Conservation (phyloP, 2,888 invertebrate species). For the Leucophenga montana region DNA sequence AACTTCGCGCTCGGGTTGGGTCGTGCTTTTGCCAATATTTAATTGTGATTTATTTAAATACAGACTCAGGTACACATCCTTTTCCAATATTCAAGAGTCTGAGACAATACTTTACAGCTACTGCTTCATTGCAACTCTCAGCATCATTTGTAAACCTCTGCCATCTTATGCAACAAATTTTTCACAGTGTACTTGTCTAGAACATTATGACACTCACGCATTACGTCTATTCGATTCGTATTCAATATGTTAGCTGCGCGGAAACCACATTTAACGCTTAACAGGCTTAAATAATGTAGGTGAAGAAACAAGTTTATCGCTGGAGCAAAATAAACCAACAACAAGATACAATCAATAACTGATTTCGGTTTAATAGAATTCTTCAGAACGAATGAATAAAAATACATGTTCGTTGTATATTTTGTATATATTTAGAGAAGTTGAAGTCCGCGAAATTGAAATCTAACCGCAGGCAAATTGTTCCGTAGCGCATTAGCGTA, state of each 20-base stretch:
- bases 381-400: background rate
- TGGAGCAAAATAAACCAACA: background rate
- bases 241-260: constrained; percentile 1
- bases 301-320: constrained; percentile 24
- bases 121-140: too few species aligned
- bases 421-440: background rate
- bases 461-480: constrained; percentile 20
- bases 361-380: constrained; percentile 21
- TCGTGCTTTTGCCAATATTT: too few species aligned
- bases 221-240: background rate
- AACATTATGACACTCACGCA: constrained; percentile 26
- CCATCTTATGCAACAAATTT: too few species aligned
- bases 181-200: constrained; percentile 22
- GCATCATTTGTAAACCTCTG: constrained; percentile 43
- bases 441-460: background rate
- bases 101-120: too few species aligned
- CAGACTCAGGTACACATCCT: too few species aligned
- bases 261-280: constrained; percentile 30
- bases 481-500: constrained; percentile 5
- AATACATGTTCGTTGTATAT: background rate
- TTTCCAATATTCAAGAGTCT: too few species aligned
- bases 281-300: constrained; percentile 29
- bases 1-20: too few species aligned
- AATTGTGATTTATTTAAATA: too few species aligned
- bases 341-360: constrained; percentile 22